These are phyloP conservation scores for Ophiothrix spiculata DNA, from an alignment of 35 echinoderm and acorn worm genomes.

Conservation along the genomic window DNA sequence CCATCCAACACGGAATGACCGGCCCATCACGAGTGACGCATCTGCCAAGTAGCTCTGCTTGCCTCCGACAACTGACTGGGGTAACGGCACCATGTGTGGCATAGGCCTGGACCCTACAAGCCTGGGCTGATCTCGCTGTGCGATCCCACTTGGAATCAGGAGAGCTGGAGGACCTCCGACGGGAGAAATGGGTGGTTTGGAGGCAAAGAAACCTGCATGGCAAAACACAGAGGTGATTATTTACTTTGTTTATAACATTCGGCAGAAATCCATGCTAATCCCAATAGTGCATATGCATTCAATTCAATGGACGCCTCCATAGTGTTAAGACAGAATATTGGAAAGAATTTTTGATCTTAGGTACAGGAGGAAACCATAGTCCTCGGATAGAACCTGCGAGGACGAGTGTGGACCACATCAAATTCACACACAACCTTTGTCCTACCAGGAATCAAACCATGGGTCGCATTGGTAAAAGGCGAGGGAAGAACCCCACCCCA, in stretches of 20 bases:
- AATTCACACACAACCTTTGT: neutral
- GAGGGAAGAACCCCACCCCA: too few relatives aligned
- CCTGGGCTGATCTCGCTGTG: constrained; percentile 42
- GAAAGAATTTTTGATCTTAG: too few relatives aligned
- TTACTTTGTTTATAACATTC: too few relatives aligned
- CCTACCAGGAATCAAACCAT: too few relatives aligned
- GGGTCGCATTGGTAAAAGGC: too few relatives aligned
- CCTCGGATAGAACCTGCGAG: neutral
- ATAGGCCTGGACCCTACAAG: constrained; percentile 69
- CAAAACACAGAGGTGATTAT: neutral
- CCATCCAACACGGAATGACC: constrained; percentile 80
- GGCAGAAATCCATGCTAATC: too few relatives aligned
- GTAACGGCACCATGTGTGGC: constrained; percentile 49
- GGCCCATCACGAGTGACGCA: constrained; percentile 64
- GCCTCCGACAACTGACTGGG: constrained; percentile 49
- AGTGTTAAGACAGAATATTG: too few relatives aligned
- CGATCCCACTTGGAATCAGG: constrained; percentile 36
- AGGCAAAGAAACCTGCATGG: constrained; percentile 47
- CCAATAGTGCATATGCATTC: too few relatives aligned
- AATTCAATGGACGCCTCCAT: too few relatives aligned
- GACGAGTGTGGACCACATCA: too few relatives aligned
- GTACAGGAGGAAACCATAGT: neutral
- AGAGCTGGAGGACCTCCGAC: constrained; percentile 17
- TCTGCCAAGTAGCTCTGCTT: constrained; percentile 63
- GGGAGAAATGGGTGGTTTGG: constrained; percentile 12